These are phyloP conservation scores for Anthopleura xanthogrammica DNA, from an alignment of 92 coral and sea anemone genomes.

Conservation along the genomic window DNA sequence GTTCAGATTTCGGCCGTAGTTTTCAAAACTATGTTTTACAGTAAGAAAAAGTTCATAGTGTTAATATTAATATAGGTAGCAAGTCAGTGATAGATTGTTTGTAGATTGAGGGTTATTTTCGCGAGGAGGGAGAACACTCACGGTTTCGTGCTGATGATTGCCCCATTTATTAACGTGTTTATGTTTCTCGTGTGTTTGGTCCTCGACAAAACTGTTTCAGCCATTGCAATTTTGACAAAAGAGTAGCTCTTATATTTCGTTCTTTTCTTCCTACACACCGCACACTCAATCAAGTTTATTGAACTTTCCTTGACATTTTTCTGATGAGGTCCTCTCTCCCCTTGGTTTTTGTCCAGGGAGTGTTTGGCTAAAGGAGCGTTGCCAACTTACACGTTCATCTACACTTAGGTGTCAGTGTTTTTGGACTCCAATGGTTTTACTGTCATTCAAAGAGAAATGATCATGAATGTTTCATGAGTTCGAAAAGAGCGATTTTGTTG, in stretches of 20 bases:
- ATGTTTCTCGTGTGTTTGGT: conserved; percentile 1
- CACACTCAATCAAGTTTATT: neutral
- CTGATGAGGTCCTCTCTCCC: neutral
- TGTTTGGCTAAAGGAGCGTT: neutral
- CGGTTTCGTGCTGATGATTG: neutral
- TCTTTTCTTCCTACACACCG: neutral
- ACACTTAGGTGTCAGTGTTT: neutral
- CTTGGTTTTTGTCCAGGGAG: neutral
- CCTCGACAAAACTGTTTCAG: neutral
- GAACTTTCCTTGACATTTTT: too few relatives aligned
- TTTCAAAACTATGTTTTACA: neutral
- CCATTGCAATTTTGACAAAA: neutral
- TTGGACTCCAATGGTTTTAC: neutral
- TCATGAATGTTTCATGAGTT: conserved; percentile 14
- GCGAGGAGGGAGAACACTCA: neutral
- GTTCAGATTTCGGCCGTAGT: neutral
- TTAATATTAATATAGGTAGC: neutral
- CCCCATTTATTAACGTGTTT: neutral
- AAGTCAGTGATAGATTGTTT: neutral
- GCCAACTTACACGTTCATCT: neutral
- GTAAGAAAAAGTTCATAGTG: neutral
- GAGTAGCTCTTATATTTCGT: neutral
- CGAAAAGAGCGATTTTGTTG: conserved; percentile 18
- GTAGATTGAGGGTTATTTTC: neutral
- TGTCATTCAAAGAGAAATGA: conserved; percentile 29